These are phyloP conservation scores for Xenopus borealis DNA, from an alignment of 2,113 vertebrate species.

Conservation along the genomic window DNA sequence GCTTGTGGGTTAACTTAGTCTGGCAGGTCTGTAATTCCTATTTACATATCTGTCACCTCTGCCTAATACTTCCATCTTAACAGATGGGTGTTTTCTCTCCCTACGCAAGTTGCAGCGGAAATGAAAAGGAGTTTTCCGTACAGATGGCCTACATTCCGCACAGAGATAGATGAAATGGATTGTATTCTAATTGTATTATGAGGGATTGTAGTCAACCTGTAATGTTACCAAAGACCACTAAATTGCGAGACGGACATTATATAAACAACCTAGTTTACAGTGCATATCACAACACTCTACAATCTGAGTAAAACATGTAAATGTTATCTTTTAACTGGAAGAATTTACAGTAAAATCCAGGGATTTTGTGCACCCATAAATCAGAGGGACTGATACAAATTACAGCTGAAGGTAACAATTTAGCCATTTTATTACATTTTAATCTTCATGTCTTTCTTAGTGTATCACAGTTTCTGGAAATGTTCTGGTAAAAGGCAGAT, in stretches of 20 bases:
- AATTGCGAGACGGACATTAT: not conserved
- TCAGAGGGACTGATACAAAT: constrained; percentile 20
- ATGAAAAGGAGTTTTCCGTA: constrained; percentile 47
- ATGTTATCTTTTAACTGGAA: not conserved
- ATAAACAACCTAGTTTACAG: too few relatives aligned
- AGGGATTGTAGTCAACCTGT: constrained; percentile 25
- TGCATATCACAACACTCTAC: too few relatives aligned
- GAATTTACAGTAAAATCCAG: not conserved
- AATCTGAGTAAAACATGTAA: not conserved
- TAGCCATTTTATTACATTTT: constrained; percentile 33
- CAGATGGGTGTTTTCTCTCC: constrained; percentile 53
- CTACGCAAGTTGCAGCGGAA: constrained; percentile 46
- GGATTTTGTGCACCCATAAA: constrained; percentile 14
- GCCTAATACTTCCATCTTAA: constrained; percentile 51
- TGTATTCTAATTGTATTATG: constrained; percentile 21
- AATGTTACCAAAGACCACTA: constrained; percentile 14
- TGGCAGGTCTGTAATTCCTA: constrained; percentile 57
- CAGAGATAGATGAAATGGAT: constrained; percentile 37
- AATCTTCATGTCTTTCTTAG: constrained; percentile 23
- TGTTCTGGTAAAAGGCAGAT: constrained; percentile 9
- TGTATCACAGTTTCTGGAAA: constrained; percentile 12
- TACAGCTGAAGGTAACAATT: constrained; percentile 32
- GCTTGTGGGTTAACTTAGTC: constrained; percentile 55
- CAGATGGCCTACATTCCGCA: constrained; percentile 48
- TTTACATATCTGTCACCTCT: constrained; percentile 56